Evolutionary conservation across 2,797 vertebrate genomes (phyloP), one percentile per base, ranked within the genome.

Genomic region (Danionella dracula): DNA sequence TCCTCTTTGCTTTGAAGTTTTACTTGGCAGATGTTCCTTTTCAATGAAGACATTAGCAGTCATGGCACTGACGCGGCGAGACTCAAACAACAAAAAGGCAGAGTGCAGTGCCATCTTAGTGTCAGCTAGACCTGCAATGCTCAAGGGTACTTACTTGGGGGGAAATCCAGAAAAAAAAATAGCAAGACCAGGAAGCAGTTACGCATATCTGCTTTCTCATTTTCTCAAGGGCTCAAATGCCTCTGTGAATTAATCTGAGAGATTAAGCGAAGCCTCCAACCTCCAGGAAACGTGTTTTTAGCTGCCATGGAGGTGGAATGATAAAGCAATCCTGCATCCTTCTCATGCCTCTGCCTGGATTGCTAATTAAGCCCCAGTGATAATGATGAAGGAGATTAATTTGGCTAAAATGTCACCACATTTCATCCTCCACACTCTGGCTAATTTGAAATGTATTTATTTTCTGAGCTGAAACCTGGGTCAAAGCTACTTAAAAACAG

Each of bases 171-270:
- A 50, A 12, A 49, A 3, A n/a, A 13, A 45, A 53, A 23, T 13
- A 35, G 34, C 35, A 61, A 57, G 50, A 15, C 40, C 31, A 54
- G 38, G 21, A 45, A 21, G 41, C 44, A 46, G 32, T 50, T 63
- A 51, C 19, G 57, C 60, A 74, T 68, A 63, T 63, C 35, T 63
- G 23, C 54, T 12, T 55, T 53, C 35, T 61, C 56, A 46, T 58
- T 57, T 68, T 56, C 48, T 68, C 65, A 61, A 74, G 50, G 45
- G 35, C 46, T 58, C 44, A 54, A 42, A 44, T 40, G 37, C 61
- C 59, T 20, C 17, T 9, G 1, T 46, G 55, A 62, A 68, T 62
- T 72, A 57, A 63, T 63, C 57, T 31, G 7, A 62, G 16, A 58
- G 46, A 59, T 41, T 64, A 74, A 56, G 16, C 11, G 13, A 54